A percentile compares a stretch with the other conserved stretches of the same genome.
These are phyloP conservation scores for Oscheius sp. DNA, from an alignment of 1,140 invertebrate species.

Conservation along the genomic window DNA sequence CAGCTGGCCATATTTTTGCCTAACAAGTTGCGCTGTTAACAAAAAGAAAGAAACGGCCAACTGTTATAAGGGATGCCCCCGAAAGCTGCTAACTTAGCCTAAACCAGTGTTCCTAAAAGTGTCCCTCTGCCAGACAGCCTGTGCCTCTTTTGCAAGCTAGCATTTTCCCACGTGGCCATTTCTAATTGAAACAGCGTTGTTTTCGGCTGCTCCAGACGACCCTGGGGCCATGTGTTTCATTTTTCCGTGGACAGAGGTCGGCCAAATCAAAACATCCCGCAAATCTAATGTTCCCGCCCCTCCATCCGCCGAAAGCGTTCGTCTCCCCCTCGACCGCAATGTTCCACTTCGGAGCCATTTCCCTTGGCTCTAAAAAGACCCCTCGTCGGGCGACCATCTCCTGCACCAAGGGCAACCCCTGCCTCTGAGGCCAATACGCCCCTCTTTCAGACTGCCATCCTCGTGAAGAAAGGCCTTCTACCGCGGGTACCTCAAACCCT, in stretches of 20 bases:
- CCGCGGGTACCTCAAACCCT: constrained; percentile 55
- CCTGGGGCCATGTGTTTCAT: no score
- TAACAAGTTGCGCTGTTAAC: no score
- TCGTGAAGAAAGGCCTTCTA: constrained; percentile 52
- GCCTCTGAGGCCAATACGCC: constrained; percentile 18
- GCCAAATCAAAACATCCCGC: neutral
- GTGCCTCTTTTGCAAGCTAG: no score
- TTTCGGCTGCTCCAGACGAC: no score
- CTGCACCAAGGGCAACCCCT: no score
- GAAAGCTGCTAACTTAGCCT: no score
- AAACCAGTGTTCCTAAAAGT: neutral
- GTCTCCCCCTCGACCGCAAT: neutral
- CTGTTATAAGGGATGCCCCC: no score
- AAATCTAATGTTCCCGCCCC: neutral
- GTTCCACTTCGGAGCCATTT: neutral
- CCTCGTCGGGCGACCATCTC: neutral
- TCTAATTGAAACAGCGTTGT: no score
- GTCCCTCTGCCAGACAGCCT: neutral
- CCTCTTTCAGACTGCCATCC: constrained; percentile 46
- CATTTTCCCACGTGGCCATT: no score
- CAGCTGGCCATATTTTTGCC: no score
- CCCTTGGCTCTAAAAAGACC: neutral
- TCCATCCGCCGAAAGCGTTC: neutral
- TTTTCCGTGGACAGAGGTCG: neutral
- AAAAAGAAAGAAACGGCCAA: no score